A percentile compares a stretch with the other conserved stretches of the same genome.
phyloP scores from a whole-genome alignment of 2,113 vertebrate species.

The Ammodytes dubius region DNA sequence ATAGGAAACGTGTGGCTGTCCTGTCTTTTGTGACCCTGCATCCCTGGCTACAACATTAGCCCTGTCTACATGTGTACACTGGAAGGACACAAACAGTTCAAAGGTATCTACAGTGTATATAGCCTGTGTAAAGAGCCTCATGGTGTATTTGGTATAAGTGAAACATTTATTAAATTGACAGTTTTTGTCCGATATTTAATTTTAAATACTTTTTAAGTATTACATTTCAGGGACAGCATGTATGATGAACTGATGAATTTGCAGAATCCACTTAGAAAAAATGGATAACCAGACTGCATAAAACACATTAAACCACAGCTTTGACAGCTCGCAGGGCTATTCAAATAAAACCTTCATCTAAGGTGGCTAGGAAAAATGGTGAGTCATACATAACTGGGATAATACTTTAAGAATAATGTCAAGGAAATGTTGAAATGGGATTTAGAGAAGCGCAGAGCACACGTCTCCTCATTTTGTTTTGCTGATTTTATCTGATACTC shows the following conservation, averaged over 20 bases:
- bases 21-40: conserved; percentile 45
- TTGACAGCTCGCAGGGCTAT: conserved; percentile 30
- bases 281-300: conserved; percentile 41
- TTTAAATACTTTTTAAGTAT: conserved; percentile 20
- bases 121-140: conserved; percentile 36
- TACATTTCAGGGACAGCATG: conserved; percentile 24
- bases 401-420: conserved; percentile 45
- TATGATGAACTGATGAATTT: conserved; percentile 39
- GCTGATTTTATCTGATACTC: conserved; percentile 34
- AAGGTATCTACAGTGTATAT: conserved; percentile 39
- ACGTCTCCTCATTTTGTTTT: conserved; percentile 25
- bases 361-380: conserved; percentile 24
- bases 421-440: conserved; percentile 56
- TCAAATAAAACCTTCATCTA: conserved; percentile 42
- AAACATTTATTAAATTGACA: conserved; percentile 25
- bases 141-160: conserved; percentile 57
- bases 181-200: conserved; percentile 32
- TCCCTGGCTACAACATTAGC: conserved; percentile 33
- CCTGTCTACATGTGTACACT: conserved; percentile 48
- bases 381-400: conserved; percentile 28
- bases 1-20: conserved; percentile 45
- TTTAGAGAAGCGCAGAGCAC: conserved; percentile 54
- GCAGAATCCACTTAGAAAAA: conserved; percentile 47
- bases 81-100: conserved; percentile 54
- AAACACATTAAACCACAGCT: conserved; percentile 28